These are phyloP conservation scores for Cladopsammia gracilis DNA, from an alignment of 64 coral and sea anemone genomes.

Conservation along the genomic window DNA sequence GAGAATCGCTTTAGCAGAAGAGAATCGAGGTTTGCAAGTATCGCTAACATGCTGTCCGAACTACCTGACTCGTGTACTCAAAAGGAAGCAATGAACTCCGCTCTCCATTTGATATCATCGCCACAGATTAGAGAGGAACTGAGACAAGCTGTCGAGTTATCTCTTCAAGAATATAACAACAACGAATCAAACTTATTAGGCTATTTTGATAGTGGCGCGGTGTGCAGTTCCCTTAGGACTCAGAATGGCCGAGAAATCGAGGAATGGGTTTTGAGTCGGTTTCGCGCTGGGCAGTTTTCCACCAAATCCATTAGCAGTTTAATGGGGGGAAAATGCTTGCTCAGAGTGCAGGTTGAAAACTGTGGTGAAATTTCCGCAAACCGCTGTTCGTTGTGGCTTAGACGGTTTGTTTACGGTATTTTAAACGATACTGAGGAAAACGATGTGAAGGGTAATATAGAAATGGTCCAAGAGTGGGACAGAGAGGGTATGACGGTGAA, in stretches of 20 bases:
- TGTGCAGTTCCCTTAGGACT: slow-evolving; percentile 46
- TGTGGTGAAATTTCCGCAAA: slow-evolving; percentile 63
- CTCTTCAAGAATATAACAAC: slow-evolving; percentile 67
- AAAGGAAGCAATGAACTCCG: slow-evolving; percentile 36
- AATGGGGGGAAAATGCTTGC: slow-evolving; percentile 35
- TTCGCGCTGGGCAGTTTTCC: slow-evolving; percentile 72
- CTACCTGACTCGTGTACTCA: slow-evolving; percentile 35
- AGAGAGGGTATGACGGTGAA: slow-evolving; percentile 43
- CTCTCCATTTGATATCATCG: slow-evolving; percentile 26
- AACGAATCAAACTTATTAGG: slow-evolving; percentile 36
- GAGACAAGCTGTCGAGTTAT: slow-evolving; percentile 36
- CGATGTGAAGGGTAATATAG: not conserved
- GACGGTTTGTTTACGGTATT: slow-evolving; percentile 65
- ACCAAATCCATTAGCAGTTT: slow-evolving; percentile 50
- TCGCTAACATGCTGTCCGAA: slow-evolving; percentile 47
- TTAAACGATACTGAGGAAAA: slow-evolving; percentile 19
- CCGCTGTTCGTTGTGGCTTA: slow-evolving; percentile 51
- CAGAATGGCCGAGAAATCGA: slow-evolving; percentile 15
- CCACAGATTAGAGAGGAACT: slow-evolving; percentile 10
- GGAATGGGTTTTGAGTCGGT: slow-evolving; percentile 42
- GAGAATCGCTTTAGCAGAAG: not conserved
- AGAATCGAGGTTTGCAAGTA: slow-evolving; percentile 33
- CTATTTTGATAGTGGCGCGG: slow-evolving; percentile 36
- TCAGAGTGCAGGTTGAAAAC: slow-evolving; percentile 73
- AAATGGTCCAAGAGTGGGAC: slow-evolving; percentile 57